Evolutionary conservation across 1,140 invertebrate genomes (phyloP).

Genomic region (Araneus ventricosus): DNA sequence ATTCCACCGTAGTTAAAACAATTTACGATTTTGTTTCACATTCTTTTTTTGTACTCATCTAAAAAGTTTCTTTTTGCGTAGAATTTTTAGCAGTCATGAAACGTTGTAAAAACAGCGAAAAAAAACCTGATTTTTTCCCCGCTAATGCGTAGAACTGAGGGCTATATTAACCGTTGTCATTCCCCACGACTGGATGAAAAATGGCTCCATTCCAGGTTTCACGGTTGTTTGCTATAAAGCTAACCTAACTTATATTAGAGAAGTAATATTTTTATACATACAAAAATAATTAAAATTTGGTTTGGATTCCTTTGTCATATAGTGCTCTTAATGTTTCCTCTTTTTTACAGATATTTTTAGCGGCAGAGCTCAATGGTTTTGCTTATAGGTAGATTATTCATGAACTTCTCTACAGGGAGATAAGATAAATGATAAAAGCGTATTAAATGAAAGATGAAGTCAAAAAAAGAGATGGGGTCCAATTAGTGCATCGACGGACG

Average conservation of each 20-base stretch:
- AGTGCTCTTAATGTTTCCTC: not conserved
- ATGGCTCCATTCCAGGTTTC: not conserved
- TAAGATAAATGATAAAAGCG: slow-evolving; percentile 16
- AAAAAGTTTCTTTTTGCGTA: no score
- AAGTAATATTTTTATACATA: not conserved
- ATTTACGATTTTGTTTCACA: no score
- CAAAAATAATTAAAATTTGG: not conserved
- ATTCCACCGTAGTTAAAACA: no score
- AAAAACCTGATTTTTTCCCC: no score
- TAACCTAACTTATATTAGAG: not conserved
- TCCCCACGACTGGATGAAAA: not conserved
- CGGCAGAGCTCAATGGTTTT: not conserved
- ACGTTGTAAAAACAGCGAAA: no score
- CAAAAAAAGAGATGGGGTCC: not conserved
- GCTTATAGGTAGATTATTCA: slow-evolving; percentile 10
- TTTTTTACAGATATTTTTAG: not conserved
- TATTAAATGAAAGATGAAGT: slow-evolving; percentile 17
- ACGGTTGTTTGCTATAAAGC: not conserved
- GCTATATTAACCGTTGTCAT: not conserved
- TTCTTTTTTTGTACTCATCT: no score
- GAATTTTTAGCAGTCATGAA: no score
- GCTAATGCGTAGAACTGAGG: not conserved
- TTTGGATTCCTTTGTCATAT: not conserved
- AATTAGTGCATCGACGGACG: not conserved
- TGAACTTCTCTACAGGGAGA: not conserved